Percentiles rank a stretch among this genome's conserved stretches.
Conservation (phyloP, 2,888 invertebrate genomes). For the Rhaphigaster nebulosa region DNA sequence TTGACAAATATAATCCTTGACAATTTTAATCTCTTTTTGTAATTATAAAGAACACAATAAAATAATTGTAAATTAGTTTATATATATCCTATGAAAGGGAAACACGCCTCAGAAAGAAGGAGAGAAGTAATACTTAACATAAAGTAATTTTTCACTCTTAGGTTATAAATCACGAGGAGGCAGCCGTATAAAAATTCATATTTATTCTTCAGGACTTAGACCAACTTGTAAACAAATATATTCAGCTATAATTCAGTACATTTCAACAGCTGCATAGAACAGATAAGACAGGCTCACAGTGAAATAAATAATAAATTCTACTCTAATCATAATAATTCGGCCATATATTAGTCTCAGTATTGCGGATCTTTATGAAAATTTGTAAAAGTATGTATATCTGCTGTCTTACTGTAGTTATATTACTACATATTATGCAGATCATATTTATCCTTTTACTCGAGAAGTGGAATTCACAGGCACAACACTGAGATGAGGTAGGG, state of each 20-base stretch:
- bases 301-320: not conserved
- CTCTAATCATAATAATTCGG: not conserved
- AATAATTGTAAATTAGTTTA: not conserved
- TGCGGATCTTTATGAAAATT: not conserved
- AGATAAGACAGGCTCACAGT: not conserved
- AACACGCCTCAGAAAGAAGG: not conserved
- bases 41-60: not conserved
- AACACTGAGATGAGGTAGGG: no score
- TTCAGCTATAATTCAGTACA: not conserved
- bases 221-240: not conserved
- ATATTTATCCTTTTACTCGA: no score
- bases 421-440: no score
- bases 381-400: not conserved
- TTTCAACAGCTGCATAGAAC: not conserved
- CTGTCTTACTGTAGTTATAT: no score
- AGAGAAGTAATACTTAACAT: not conserved
- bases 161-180: not conserved
- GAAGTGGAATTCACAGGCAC: no score
- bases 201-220: not conserved
- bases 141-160: constrained; percentile 31
- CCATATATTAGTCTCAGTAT: not conserved
- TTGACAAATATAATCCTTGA: no score
- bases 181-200: not conserved
- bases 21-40: no score
- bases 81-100: not conserved